A percentile compares a stretch with the other conserved stretches of the same genome.
Conservation (phyloP, 2,113 vertebrate species). For the Otus sunia region DNA sequence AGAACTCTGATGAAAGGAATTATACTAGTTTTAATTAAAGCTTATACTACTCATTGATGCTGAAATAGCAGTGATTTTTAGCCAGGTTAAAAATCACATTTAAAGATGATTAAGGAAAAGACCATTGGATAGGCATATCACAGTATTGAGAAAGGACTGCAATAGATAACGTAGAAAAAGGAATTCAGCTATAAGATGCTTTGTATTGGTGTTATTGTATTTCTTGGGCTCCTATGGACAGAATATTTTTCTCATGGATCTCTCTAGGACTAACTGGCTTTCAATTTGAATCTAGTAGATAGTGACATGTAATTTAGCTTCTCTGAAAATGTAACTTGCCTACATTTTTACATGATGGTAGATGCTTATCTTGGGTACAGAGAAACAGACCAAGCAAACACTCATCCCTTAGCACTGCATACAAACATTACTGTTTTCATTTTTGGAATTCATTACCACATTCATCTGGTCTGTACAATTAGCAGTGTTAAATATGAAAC, state of each 20-base stretch:
- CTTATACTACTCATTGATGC: not conserved
- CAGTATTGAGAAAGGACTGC: not conserved
- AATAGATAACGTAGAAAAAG: not conserved
- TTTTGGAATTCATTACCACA: not conserved
- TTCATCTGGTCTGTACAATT: not conserved
- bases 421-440: not conserved
- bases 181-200: not conserved
- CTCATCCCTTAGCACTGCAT: not conserved
- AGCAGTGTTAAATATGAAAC: not conserved
- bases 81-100: not conserved
- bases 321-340: not conserved
- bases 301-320: not conserved
- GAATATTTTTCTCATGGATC: not conserved
- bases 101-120: not conserved
- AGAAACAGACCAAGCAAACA: not conserved
- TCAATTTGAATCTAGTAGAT: not conserved
- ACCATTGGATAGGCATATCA: not conserved
- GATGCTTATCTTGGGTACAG: not conserved
- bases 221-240: not conserved
- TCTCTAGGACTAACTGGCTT: not conserved
- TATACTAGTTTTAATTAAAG: slow-evolving; percentile 32
- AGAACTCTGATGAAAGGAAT: not conserved
- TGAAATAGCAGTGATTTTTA: not conserved
- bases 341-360: not conserved
- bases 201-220: not conserved